Percentiles rank a stretch among this genome's conserved stretches.
Conservation (phyloP, 2,113 vertebrate genomes). For the Castor canadensis region DNA sequence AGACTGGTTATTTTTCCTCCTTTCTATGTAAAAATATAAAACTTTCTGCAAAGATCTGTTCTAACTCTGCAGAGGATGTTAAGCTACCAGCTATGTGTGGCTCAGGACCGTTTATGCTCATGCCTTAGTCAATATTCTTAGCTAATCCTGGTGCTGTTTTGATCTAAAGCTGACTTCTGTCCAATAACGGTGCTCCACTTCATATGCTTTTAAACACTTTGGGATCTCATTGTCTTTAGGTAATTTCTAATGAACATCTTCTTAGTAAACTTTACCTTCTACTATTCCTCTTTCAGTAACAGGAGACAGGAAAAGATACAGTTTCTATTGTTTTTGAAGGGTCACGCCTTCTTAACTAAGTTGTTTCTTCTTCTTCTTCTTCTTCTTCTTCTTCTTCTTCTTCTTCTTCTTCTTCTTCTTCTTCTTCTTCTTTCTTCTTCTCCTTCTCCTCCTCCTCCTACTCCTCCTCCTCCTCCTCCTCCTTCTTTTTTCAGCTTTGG, state of each 20-base stretch:
- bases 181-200: slow-evolving; percentile 45
- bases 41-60: not conserved
- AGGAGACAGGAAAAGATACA: not conserved
- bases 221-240: not conserved
- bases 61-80: not conserved
- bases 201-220: slow-evolving; percentile 48
- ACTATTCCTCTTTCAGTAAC: not conserved
- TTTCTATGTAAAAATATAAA: slow-evolving; percentile 8
- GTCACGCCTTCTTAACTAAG: not conserved
- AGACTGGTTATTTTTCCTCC: not conserved
- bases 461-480: too few relatives aligned
- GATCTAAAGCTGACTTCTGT: slow-evolving; percentile 60
- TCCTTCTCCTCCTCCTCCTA: too few relatives aligned
- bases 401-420: too few relatives aligned
- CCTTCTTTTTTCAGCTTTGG: not conserved
- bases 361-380: too few relatives aligned
- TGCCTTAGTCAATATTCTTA: not conserved
- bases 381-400: too few relatives aligned
- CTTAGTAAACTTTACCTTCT: not conserved
- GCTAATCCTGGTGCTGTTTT: slow-evolving; percentile 52
- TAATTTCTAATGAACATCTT: not conserved
- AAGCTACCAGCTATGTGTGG: not conserved
- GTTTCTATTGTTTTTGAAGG: not conserved
- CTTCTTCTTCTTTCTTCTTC: too few relatives aligned
- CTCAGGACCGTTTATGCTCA: too few relatives aligned